Evolutionary conservation across 2,888 invertebrate species (phyloP), one percentile per base, ranked within the genome.

Genomic region (Cataglyphis rosenhaueri): DNA sequence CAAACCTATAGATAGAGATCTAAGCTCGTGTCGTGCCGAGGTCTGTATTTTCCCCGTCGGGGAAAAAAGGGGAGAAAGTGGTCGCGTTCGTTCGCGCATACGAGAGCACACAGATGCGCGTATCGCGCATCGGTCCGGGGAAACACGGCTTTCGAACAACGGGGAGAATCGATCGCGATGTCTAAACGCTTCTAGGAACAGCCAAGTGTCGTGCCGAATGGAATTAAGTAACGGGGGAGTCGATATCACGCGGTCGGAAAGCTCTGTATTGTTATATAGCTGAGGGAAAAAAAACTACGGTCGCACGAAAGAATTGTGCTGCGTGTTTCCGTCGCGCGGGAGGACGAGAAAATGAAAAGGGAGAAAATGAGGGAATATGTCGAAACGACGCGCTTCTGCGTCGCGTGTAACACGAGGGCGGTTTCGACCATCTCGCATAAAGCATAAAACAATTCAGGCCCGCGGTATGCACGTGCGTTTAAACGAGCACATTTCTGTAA

Each of bases 141-240:
- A 85, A 89, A 84, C 82, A 84, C 84, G 89, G 87, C 84, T 88
- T 87, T 81, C 78, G 74, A 86, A 74, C 87, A 85, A 79, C 25
- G 65, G 59, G 84, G 59, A 32, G 65, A 84, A 89, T 90, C 88
- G 90, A 89, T 90, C 90, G 89, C 81, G 74, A 84, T 85, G 87
- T 88, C 83, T 87, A 85, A 91, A 89, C 86, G 87, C 25, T 91
- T 91, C 90, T 86, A 59, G 85, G 88, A 89, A 91, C 87, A 87
- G 71, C 82, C 81, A 81, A 85, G 83, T 89, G 88, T 88, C 91
- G 91, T 92, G 91, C 86, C 85, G 86, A 89, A 85, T 82, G 85
- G 86, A 91, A 91, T 90, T 92, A 91, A 91, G 90, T 91, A 89
- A 89, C 84, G 85, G 57, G 85, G 48, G 82, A 76, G 82, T 84